phyloP scores from a whole-genome alignment of 2,113 vertebrate species.

The Herpetotheres cachinnans region DNA sequence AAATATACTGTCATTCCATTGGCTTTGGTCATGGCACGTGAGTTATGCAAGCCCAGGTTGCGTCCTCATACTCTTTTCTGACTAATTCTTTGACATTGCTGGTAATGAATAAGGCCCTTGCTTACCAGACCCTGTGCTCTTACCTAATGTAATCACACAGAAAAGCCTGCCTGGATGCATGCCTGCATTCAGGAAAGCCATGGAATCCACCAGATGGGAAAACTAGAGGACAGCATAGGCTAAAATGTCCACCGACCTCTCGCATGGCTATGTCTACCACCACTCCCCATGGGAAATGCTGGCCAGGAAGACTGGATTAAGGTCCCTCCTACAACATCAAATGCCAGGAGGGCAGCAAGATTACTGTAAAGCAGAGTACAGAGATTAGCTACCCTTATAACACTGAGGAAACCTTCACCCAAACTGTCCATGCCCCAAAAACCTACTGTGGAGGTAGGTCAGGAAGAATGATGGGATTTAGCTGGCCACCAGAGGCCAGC shows the following conservation, averaged over 20 bases:
- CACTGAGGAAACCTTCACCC: not conserved
- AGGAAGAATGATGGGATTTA: not conserved
- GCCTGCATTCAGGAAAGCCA: not conserved
- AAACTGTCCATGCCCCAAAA: not conserved
- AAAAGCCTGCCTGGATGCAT: not conserved
- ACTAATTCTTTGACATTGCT: not conserved
- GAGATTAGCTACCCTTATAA: not conserved
- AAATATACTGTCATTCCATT: not conserved
- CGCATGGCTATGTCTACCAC: not conserved
- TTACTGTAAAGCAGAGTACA: not conserved
- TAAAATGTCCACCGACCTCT: not conserved
- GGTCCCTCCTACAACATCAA: not conserved
- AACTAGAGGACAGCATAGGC: not conserved
- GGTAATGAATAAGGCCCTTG: not conserved
- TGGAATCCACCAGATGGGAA: not conserved
- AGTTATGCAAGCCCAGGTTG: not conserved
- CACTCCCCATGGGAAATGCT: accelerated
- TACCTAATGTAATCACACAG: not conserved
- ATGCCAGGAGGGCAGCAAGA: not conserved
- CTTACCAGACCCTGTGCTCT: not conserved
- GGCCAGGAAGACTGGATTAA: not conserved
- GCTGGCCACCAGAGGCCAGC: not conserved
- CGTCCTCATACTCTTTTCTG: not conserved
- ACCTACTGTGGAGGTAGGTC: not conserved
- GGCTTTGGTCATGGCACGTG: not conserved